A percentile compares a stretch with the other conserved stretches of the same genome.
phyloP scores from a whole-genome alignment of 2,888 invertebrate species.

The Camptogramma bilineatum region DNA sequence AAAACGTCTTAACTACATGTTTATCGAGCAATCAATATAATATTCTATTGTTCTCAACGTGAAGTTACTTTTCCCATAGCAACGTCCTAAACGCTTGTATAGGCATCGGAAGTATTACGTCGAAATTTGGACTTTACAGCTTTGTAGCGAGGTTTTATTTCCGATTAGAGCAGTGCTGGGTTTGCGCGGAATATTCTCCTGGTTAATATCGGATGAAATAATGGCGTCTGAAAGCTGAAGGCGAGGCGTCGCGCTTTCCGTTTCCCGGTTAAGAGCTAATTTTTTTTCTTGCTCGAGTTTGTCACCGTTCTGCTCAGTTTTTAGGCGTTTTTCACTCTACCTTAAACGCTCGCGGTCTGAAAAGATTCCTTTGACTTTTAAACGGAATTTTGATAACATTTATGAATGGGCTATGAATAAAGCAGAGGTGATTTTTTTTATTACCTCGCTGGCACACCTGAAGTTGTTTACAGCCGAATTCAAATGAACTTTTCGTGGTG shows the following conservation, averaged over 20 bases:
- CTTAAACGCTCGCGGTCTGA: conserved; percentile 54
- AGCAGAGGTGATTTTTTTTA: conserved; percentile 31
- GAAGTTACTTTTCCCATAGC: conserved; percentile 51
- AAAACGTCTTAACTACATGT: conserved; percentile 56
- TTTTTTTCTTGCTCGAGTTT: conserved; percentile 63
- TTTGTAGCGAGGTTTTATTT: conserved; percentile 55
- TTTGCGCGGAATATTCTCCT: conserved; percentile 55
- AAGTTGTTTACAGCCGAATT: conserved; percentile 33
- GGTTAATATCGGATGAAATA: conserved; percentile 70
- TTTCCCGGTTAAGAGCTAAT: conserved; percentile 62
- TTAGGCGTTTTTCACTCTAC: conserved; percentile 55
- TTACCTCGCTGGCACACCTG: conserved; percentile 30
- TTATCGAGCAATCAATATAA: conserved; percentile 55
- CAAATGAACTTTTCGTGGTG: conserved; percentile 36
- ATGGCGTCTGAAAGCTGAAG: conserved; percentile 74
- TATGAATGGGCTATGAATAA: conserved; percentile 38
- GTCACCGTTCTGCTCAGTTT: conserved; percentile 57
- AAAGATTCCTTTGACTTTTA: conserved; percentile 52
- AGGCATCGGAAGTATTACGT: conserved; percentile 47
- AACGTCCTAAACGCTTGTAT: conserved; percentile 48
- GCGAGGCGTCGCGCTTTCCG: conserved; percentile 67
- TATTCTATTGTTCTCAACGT: conserved; percentile 55
- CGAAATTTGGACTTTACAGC: conserved; percentile 65
- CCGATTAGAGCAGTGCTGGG: conserved; percentile 51
- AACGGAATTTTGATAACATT: conserved; percentile 58